Base-by-base conservation (phyloP, 1,140 invertebrate genomes). In the Whitmania pigra region DNA sequence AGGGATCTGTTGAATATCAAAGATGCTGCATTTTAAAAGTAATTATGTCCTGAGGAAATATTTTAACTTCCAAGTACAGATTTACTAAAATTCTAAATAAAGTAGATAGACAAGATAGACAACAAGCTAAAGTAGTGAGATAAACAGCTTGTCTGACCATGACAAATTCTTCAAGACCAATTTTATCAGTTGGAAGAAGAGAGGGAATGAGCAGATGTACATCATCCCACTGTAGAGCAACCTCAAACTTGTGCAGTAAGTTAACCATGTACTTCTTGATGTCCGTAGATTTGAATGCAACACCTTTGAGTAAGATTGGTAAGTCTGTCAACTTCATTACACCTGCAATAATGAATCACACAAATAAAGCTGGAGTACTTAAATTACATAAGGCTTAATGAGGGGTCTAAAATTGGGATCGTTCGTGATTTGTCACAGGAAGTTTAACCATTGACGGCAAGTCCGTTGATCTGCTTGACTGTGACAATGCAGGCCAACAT, bases 401-500 rank as follows among this genome's bases (percentile, higher is more conserved):
- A 2, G 17, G 6, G 6, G 22, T 2, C 49, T 5, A 5, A n/a
- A 71, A 55, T 55, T 7, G 20, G 53, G 36, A 54, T 57, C 18
- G 20, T 49, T 31, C 0, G 31, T 29, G 18, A 18, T 25, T 60
- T 49, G n/a, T 27, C 71, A 53, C 25, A 5, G 22, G 18, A 13
- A 43, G 67, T 74, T 78, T 78, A 69, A 85, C 87, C 93, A 71
- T 88, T 92, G 74, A 88, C 86, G 2, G 91, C 92, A 81, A 97
- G 96, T 0, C 92, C 93, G 84, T 97, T 97, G 55, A 97, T 94
- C 82, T 97, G 93, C 13, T 92, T 81, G 29, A 97, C 93, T 0
- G 94, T 95, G 13, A 98, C 91, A 0, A 97, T 93, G 82, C 94
- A 91, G 0, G 94, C 93, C 18, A 99, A 81, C 87, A 97, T 92